Evolutionary conservation across 1,140 invertebrate species (phyloP).

Genomic region (Prorops nasuta): DNA sequence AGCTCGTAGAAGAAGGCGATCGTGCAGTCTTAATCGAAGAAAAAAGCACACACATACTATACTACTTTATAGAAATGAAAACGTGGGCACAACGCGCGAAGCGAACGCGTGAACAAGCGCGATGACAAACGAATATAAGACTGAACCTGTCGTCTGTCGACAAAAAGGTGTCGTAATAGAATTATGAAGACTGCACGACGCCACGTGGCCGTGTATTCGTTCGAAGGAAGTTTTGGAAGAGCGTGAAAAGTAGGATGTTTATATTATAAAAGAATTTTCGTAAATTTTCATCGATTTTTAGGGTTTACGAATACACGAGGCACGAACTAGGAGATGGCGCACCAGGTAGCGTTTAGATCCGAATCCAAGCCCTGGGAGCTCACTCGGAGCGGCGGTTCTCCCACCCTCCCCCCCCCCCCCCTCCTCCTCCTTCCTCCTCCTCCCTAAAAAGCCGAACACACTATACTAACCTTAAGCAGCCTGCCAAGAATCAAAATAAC

Average conservation of each 20-base stretch:
- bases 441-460: constrained; percentile 30
- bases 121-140: constrained; percentile 47
- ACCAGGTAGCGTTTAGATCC: constrained; percentile 41
- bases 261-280: too few species aligned
- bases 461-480: constrained; percentile 30
- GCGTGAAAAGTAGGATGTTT: too few species aligned
- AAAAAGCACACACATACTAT: too few species aligned
- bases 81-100: constrained; percentile 39
- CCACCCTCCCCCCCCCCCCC: too few species aligned
- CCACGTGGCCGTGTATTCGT: constrained; percentile 26
- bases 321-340: constrained; percentile 29
- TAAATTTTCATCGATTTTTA: not conserved
- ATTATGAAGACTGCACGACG: constrained; percentile 22
- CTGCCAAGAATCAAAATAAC: constrained; percentile 41
- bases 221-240: too few species aligned
- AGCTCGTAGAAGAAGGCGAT: constrained; percentile 19
- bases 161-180: constrained; percentile 21
- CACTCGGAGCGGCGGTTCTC: constrained; percentile 37
- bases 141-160: constrained; percentile 51
- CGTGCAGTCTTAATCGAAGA: too few species aligned
- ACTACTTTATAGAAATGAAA: constrained; percentile 21
- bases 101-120: constrained; percentile 27
- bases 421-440: too few species aligned
- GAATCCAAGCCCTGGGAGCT: constrained; percentile 34
- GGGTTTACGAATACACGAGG: constrained; percentile 29